phyloP scores from a whole-genome alignment of 2,113 vertebrate genomes.

The Onychorhynchus coronatus region DNA sequence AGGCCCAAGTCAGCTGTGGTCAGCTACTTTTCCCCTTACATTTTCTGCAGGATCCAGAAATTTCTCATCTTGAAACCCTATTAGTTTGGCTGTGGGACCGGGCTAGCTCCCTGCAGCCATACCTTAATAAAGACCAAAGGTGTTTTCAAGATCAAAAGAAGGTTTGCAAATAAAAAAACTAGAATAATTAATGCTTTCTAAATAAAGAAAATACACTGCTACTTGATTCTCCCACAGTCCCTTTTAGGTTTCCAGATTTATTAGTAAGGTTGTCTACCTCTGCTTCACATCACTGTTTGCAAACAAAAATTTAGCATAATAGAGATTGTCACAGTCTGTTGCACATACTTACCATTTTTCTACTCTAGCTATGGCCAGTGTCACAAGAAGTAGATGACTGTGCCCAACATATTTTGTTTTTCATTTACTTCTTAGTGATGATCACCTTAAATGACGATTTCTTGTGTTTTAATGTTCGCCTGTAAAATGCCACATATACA shows the following conservation, averaged over 20 bases:
- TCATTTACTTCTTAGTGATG: neutral
- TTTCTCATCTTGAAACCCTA: neutral
- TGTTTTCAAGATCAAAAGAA: neutral
- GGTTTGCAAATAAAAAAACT: neutral
- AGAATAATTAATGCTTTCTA: neutral
- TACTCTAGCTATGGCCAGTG: neutral
- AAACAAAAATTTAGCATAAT: neutral
- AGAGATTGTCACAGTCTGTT: neutral
- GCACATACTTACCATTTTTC: neutral
- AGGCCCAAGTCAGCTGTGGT: neutral
- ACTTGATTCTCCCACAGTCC: neutral
- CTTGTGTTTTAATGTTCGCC: neutral
- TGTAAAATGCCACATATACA: neutral
- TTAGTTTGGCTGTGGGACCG: neutral
- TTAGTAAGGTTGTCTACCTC: neutral
- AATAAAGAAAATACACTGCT: neutral
- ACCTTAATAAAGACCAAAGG: neutral
- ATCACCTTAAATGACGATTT: neutral
- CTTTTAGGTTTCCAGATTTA: neutral
- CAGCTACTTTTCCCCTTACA: neutral
- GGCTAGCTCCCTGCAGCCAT: neutral
- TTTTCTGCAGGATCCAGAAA: neutral
- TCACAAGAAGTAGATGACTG: neutral
- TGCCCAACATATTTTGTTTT: neutral
- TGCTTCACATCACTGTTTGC: neutral